These are phyloP conservation scores for Temnothorax curvispinosus DNA, from an alignment of 1,140 invertebrate species.

Conservation along the genomic window DNA sequence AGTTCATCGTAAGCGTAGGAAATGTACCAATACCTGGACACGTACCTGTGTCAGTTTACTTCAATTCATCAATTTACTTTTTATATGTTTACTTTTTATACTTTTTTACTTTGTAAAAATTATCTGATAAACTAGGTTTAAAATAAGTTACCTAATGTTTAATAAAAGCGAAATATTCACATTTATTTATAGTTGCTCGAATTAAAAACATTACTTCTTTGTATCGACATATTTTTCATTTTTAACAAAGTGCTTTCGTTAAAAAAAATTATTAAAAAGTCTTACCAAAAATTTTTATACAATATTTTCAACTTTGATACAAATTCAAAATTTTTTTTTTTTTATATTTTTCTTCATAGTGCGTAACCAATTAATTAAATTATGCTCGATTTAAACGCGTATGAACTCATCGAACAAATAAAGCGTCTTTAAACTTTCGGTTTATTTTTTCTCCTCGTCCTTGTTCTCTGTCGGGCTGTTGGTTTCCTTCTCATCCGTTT, in stretches of 20 bases:
- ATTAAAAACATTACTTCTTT: neutral
- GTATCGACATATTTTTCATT: neutral
- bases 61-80: too few species aligned
- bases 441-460: constrained; percentile 16
- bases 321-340: neutral
- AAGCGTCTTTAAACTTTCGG: neutral
- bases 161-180: too few species aligned
- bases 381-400: neutral
- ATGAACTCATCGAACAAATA: neutral
- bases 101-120: too few species aligned
- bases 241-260: neutral
- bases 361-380: constrained; percentile 18
- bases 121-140: too few species aligned
- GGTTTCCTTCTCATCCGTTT: neutral
- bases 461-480: neutral
- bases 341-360: neutral
- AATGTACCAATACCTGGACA: too few species aligned
- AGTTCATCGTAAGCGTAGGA: neutral
- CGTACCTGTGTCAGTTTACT: too few species aligned
- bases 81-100: too few species aligned
- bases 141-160: too few species aligned
- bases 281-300: neutral
- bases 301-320: neutral
- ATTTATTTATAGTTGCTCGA: neutral
- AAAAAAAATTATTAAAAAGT: neutral